A percentile compares a stretch with the other conserved stretches of the same genome.
Conservation (phyloP, 2,888 invertebrate genomes). For the Watsonalla cultraria region DNA sequence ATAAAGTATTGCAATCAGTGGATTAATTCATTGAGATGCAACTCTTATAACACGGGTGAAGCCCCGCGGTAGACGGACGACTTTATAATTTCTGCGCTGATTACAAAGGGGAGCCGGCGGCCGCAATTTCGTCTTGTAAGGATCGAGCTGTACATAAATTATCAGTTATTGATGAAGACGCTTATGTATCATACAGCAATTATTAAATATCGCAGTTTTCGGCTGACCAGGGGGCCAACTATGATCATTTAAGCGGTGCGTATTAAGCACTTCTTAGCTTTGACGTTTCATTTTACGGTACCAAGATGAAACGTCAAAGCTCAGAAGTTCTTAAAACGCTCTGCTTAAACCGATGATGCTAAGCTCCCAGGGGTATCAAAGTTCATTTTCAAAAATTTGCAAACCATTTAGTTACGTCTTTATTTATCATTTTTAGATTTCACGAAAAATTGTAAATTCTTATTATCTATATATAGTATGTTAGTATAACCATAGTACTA, state of each 20-base stretch:
- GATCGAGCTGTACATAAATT: slow-evolving; percentile 77
- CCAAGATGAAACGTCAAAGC: too few species aligned
- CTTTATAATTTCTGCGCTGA: slow-evolving; percentile 76
- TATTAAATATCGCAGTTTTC: slow-evolving; percentile 47
- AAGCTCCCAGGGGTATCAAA: too few species aligned
- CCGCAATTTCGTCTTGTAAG: slow-evolving; percentile 78
- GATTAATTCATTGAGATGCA: slow-evolving; percentile 51
- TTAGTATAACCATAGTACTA: too few species aligned
- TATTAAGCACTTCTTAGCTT: too few species aligned
- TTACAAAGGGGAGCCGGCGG: slow-evolving; percentile 81
- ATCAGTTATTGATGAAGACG: slow-evolving; percentile 79
- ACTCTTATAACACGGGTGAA: slow-evolving; percentile 47
- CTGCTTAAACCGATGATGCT: too few species aligned
- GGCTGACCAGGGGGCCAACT: slow-evolving; percentile 18
- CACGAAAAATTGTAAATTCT: too few species aligned
- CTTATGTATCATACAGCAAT: slow-evolving; percentile 60
- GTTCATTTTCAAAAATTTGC: background rate
- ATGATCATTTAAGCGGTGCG: background rate
- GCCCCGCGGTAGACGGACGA: slow-evolving; percentile 62
- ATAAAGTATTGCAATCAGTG: background rate
- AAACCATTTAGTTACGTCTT: too few species aligned
- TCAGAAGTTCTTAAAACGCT: too few species aligned
- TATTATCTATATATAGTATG: too few species aligned
- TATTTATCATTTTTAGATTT: too few species aligned
- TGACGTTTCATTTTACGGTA: too few species aligned